Evolutionary conservation across 2,113 vertebrate species (phyloP).

Genomic region (Dromiciops gliroides): DNA sequence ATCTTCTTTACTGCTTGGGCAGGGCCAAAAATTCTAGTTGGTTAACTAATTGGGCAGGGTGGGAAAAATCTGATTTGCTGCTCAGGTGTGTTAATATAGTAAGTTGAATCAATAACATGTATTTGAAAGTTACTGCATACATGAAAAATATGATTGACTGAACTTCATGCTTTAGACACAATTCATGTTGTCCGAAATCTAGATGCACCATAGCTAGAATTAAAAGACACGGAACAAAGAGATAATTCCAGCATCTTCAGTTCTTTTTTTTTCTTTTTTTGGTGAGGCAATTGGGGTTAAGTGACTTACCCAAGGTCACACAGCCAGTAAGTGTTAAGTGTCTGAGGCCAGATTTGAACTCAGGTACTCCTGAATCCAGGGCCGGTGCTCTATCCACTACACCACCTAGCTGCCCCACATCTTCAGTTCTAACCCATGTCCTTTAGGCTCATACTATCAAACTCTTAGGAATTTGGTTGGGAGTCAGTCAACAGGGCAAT

Average conservation of each 20-base stretch:
- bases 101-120: conserved; percentile 47
- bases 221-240: conserved; percentile 29
- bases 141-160: conserved; percentile 9
- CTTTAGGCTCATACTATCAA: not conserved
- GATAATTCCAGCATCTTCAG: not conserved
- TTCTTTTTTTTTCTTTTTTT: no score
- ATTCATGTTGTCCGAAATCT: not conserved
- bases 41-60: conserved; percentile 51
- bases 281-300: no score
- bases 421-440: not conserved
- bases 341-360: no score
- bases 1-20: conserved; percentile 29
- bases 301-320: no score
- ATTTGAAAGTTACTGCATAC: conserved; percentile 50
- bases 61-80: conserved; percentile 65
- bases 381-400: no score
- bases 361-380: no score
- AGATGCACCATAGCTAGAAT: conserved; percentile 26
- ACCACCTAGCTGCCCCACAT: no score
- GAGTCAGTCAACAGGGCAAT: not conserved
- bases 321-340: no score
- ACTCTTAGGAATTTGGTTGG: not conserved
- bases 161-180: not conserved
- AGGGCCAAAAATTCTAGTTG: conserved; percentile 45
- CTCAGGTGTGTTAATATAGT: conserved; percentile 63